These are phyloP conservation scores for Caenorhabditis sulstoni DNA, from an alignment of 2,888 invertebrate species.

Conservation along the genomic window DNA sequence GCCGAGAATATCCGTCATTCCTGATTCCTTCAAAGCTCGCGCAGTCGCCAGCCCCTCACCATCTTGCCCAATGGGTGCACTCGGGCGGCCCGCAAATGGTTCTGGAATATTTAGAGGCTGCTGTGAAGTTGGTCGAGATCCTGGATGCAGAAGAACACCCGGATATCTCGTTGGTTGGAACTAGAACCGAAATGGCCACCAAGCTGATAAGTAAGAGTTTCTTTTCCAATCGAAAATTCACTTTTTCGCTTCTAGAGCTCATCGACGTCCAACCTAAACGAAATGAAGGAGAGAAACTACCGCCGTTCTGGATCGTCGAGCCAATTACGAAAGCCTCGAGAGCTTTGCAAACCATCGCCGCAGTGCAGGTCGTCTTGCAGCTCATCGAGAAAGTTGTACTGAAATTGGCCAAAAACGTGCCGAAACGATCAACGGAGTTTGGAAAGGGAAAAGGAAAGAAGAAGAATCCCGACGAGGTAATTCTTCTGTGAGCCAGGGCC, in stretches of 20 bases:
- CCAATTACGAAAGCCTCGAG: slow-evolving; percentile 44
- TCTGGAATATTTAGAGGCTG: slow-evolving; percentile 44
- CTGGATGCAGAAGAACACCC: slow-evolving; percentile 43
- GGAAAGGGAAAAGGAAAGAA: slow-evolving; percentile 46
- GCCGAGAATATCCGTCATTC: slow-evolving; percentile 49
- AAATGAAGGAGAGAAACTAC: slow-evolving; percentile 19
- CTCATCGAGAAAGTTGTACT: slow-evolving; percentile 40
- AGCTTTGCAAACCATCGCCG: slow-evolving; percentile 53
- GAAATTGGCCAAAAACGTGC: slow-evolving; percentile 39
- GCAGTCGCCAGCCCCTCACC: slow-evolving; percentile 55
- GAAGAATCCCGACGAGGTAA: slow-evolving; percentile 45
- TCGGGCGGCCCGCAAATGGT: slow-evolving; percentile 53
- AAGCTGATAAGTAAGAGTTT: slow-evolving; percentile 35
- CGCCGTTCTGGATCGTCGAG: slow-evolving; percentile 44
- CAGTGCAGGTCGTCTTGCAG: slow-evolving; percentile 34
- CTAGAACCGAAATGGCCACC: slow-evolving; percentile 28
- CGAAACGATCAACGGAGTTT: background rate
- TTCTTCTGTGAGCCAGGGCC: background rate
- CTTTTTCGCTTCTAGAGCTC: slow-evolving; percentile 27
- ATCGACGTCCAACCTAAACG: slow-evolving; percentile 38
- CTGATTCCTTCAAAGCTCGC: slow-evolving; percentile 45
- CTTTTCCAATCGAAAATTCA: background rate
- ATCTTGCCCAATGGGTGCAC: slow-evolving; percentile 54
- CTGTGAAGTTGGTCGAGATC: slow-evolving; percentile 49
- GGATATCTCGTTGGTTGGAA: slow-evolving; percentile 29